A percentile compares a stretch with the other conserved stretches of the same genome.
Conservation (phyloP, 1,140 invertebrate species). For the Wasmannia auropunctata region DNA sequence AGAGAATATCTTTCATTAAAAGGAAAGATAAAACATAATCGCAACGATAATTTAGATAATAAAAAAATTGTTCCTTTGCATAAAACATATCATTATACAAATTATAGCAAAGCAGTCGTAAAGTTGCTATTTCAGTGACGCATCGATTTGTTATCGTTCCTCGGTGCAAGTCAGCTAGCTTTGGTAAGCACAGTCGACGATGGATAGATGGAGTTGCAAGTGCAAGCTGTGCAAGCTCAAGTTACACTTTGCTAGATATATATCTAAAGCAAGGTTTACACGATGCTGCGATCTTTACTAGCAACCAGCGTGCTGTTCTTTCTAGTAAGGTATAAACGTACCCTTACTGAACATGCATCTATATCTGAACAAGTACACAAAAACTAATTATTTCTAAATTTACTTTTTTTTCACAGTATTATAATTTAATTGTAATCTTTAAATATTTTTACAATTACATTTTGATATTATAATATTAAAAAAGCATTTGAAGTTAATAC, state of each 20-base stretch:
- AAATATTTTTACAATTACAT: too few species aligned
- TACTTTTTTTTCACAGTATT: too few species aligned
- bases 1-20: background rate
- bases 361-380: too few species aligned
- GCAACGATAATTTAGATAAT: background rate
- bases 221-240: conserved; percentile 21
- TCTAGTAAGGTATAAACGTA: too few species aligned
- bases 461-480: too few species aligned
- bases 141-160: conserved; percentile 22
- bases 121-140: conserved; percentile 2
- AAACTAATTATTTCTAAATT: too few species aligned
- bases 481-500: too few species aligned
- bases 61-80: background rate
- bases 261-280: background rate
- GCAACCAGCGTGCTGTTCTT: too few species aligned
- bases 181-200: background rate
- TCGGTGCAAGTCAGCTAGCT: background rate
- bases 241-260: background rate
- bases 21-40: background rate
- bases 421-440: too few species aligned
- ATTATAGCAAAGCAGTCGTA: background rate
- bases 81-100: background rate
- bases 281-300: too few species aligned
- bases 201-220: conserved; percentile 60
- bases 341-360: too few species aligned